Evolutionary conservation across 2,797 vertebrate genomes (phyloP).

Genomic region (Myotis vivesi): DNA sequence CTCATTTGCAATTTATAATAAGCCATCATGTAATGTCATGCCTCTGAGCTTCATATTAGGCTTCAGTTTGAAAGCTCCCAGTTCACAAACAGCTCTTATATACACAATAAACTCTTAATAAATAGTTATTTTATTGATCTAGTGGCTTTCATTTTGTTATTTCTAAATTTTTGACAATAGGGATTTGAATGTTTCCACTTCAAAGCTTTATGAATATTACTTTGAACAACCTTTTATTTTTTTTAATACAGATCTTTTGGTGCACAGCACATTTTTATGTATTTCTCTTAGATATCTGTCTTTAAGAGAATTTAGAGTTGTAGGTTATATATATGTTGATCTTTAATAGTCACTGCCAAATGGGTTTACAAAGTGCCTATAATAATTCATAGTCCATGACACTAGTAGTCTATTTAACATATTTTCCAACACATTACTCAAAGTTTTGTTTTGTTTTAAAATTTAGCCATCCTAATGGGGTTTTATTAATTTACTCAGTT

Average conservation of each 20-base stretch:
- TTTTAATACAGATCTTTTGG: not conserved
- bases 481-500: not conserved
- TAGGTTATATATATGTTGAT: not conserved
- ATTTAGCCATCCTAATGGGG: not conserved
- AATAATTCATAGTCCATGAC: not conserved
- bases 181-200: not conserved
- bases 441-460: not conserved
- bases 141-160: not conserved
- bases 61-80: not conserved
- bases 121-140: not conserved
- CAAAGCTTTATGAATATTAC: not conserved
- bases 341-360: not conserved
- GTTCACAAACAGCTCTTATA: not conserved
- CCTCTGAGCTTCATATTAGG: not conserved
- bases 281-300: not conserved
- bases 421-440: not conserved
- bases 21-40: not conserved
- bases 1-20: not conserved
- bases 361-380: not conserved
- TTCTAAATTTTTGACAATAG: not conserved
- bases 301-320: not conserved
- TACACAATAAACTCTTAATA: not conserved
- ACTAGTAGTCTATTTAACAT: not conserved
- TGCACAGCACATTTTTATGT: not conserved
- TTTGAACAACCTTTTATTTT: not conserved